Base-by-base conservation (phyloP, 2,797 vertebrate genomes). In the Morelia viridis region DNA sequence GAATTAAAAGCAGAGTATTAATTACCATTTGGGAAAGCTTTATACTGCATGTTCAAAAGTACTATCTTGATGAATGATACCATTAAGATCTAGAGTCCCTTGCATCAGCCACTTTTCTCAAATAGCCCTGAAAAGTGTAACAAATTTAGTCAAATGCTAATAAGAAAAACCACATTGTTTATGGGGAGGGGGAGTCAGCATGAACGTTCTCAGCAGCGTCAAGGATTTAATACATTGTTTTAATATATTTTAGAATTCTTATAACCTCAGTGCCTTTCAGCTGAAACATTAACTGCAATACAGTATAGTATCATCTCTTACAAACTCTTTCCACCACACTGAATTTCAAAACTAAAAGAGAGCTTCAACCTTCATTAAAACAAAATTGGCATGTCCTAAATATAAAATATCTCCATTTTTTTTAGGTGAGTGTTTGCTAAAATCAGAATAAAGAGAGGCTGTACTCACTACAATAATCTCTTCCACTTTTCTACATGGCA, bases 41-140 rank as follows among this genome's bases (percentile, higher is more conserved):
- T 97, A 95, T 96, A 96, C 96, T 96, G 97, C 96, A 97, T 94
- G 96, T 96, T 97, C 97, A 97, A 97, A 97, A 96, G 96, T 89
- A 92, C 94, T 95, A 94, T 94, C 93, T 95, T 97, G 97, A 98
- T 96, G 96, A 97, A 98, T 97, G 96, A 95, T 94, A 94, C 96
- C 96, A 97, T 97, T 97, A 97, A 95, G 94, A 95, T 95, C 95
- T 96, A 96, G 96, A 96, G 97, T 96, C 96, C 96, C 80, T 94
- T 94, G 95, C 94, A 94, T 96, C 93, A 92, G 41, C 95, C 0
- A 86, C 89, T 92, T 95, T 96, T 95, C 35, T 90, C 95, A 97
- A 97, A 96, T 92, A 95, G 56, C 88, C 94, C 95, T 96, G 96
- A 95, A 96, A 96, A 97, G 96, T 96, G 96, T 96, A 96, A 97